Percentiles rank a stretch among this genome's conserved stretches.
These are phyloP conservation scores for Zaprionus lineosus DNA, from an alignment of 2,888 invertebrate species.

Conservation along the genomic window DNA sequence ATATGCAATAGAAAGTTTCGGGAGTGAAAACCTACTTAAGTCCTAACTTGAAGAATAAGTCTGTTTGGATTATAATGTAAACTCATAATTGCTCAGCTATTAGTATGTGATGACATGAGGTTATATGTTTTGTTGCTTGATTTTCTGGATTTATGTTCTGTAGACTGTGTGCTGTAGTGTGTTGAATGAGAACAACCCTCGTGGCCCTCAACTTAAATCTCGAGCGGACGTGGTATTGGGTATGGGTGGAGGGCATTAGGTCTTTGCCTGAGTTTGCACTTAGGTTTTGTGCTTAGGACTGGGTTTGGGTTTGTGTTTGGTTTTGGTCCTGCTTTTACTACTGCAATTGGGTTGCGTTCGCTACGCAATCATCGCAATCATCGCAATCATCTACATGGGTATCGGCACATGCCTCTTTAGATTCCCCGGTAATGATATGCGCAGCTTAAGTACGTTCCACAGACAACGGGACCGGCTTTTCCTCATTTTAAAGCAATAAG, in stretches of 20 bases:
- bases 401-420: conserved; percentile 47
- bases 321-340: no score
- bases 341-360: no score
- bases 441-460: conserved; percentile 46
- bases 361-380: conserved; percentile 22
- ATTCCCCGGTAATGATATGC: conserved; percentile 56
- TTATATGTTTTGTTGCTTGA: no score
- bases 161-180: conserved; percentile 17
- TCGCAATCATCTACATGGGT: conserved; percentile 17
- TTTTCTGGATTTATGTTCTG: no score
- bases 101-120: conserved; percentile 47
- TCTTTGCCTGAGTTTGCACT: no score
- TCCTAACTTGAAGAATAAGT: no score
- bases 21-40: no score
- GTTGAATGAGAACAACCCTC: conserved; percentile 31
- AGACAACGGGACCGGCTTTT: conserved; percentile 9
- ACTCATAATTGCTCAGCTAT: conserved; percentile 63
- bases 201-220: conserved; percentile 25
- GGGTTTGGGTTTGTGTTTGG: no score
- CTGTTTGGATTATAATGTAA: conserved; percentile 40
- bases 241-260: no score
- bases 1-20: no score
- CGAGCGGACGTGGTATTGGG: conserved; percentile 12
- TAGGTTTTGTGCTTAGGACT: no score
- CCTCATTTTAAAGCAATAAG: conserved; percentile 52